Conservation (phyloP, 2,113 vertebrate species). For the Brienomyrus brachyistius region DNA sequence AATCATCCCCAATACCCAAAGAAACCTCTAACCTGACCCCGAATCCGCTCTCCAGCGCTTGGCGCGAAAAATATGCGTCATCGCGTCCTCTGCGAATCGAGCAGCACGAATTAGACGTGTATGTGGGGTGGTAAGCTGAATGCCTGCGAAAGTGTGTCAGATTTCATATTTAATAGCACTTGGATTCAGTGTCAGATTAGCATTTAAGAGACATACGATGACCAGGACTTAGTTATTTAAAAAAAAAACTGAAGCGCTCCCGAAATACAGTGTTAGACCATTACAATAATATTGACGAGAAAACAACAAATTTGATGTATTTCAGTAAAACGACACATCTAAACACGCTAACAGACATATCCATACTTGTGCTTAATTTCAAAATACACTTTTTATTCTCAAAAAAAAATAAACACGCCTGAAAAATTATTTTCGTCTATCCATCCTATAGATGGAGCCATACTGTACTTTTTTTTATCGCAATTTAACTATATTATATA, state of each 20-base stretch:
- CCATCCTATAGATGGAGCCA: constrained; percentile 16
- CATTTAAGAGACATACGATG: not conserved
- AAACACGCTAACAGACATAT: not conserved
- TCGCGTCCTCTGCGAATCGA: not conserved
- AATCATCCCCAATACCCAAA: constrained; percentile 47
- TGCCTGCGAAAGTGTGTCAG: constrained; percentile 1
- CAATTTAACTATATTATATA: not conserved
- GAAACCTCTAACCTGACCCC: constrained; percentile 37
- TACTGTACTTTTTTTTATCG: not conserved
- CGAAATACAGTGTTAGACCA: not conserved
- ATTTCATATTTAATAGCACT: not conserved
- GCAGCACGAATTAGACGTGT: constrained; percentile 22
- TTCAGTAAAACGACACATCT: not conserved
- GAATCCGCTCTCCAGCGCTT: not conserved
- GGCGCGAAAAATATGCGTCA: constrained; percentile 32
- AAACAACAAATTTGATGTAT: not conserved
- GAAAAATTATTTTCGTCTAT: not conserved
- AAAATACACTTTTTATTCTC: not conserved
- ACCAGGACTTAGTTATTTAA: not conserved
- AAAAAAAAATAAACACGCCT: not conserved
- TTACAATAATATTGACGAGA: not conserved
- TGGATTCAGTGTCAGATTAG: not conserved
- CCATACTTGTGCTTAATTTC: not conserved
- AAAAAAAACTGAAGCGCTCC: not conserved
- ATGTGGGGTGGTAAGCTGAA: not conserved